Percentiles rank a stretch among this genome's conserved stretches.
Evolutionary conservation across 2,113 vertebrate genomes (phyloP).

Genomic region (Empidonax traillii): DNA sequence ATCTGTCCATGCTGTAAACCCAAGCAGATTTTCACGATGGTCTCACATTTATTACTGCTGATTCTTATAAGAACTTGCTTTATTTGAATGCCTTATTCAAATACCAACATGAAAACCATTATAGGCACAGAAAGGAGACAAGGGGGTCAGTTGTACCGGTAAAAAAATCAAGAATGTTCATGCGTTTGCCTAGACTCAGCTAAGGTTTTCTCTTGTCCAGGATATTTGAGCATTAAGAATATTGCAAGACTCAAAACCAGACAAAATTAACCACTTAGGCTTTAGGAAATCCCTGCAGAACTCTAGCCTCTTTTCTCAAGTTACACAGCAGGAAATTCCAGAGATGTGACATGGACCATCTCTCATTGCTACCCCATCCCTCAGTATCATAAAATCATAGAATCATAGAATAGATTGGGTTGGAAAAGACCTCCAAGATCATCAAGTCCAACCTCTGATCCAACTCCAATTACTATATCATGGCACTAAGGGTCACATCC

Average conservation of each 20-base stretch:
- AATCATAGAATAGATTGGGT: no score
- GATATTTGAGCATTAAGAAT: neutral
- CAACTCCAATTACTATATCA: no score
- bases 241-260: neutral
- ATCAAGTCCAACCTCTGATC: no score
- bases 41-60: neutral
- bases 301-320: neutral
- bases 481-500: no score
- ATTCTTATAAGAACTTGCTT: neutral
- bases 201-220: neutral
- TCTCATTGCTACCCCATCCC: neutral
- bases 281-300: neutral
- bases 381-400: neutral
- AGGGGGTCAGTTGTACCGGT: fast-evolving
- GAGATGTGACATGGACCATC: neutral
- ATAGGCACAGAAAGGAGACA: neutral
- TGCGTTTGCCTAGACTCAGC: neutral
- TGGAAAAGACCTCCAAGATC: no score
- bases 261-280: neutral
- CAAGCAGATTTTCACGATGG: neutral
- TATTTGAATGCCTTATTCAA: neutral
- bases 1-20: neutral
- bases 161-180: neutral
- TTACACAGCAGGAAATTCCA: neutral
- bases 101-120: neutral